phyloP scores from a whole-genome alignment of 2,113 vertebrate genomes.

The Malurus alboscapulatus region DNA sequence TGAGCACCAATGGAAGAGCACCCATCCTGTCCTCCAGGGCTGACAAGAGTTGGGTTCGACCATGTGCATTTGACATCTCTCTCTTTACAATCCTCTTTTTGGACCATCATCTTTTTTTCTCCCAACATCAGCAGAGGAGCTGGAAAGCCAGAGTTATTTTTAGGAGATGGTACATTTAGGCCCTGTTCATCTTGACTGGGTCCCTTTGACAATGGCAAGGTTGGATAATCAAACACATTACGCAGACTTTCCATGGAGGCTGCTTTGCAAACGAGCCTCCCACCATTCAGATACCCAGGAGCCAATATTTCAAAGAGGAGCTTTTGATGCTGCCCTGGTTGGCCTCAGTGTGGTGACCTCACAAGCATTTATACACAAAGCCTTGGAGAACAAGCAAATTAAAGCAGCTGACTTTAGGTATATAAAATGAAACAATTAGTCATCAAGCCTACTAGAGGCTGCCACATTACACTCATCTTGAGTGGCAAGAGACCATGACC shows the following conservation, averaged over 20 bases:
- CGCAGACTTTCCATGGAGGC: background rate
- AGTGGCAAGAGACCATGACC: background rate
- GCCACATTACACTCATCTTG: background rate
- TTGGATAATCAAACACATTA: constrained; percentile 32
- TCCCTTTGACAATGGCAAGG: constrained; percentile 25
- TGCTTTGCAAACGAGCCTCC: background rate
- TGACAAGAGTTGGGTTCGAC: background rate
- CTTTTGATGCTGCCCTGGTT: background rate
- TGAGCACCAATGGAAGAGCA: background rate
- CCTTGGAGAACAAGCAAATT: constrained; percentile 23
- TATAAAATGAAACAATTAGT: constrained; percentile 21
- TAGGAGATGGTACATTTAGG: constrained; percentile 16
- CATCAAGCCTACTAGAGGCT: background rate
- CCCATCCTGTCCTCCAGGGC: rapidly evolving
- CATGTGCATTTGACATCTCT: background rate
- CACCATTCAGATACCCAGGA: background rate
- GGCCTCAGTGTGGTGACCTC: constrained; percentile 30
- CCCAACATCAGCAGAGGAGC: background rate
- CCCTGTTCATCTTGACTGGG: constrained; percentile 25
- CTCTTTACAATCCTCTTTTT: background rate
- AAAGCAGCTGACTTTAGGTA: constrained; percentile 3
- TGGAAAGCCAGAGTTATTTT: constrained; percentile 35
- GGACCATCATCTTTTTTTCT: background rate
- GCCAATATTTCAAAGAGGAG: background rate
- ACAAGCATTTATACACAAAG: constrained; percentile 3